phyloP scores from a whole-genome alignment of 2,113 vertebrate species.

The Athene cunicularia region DNA sequence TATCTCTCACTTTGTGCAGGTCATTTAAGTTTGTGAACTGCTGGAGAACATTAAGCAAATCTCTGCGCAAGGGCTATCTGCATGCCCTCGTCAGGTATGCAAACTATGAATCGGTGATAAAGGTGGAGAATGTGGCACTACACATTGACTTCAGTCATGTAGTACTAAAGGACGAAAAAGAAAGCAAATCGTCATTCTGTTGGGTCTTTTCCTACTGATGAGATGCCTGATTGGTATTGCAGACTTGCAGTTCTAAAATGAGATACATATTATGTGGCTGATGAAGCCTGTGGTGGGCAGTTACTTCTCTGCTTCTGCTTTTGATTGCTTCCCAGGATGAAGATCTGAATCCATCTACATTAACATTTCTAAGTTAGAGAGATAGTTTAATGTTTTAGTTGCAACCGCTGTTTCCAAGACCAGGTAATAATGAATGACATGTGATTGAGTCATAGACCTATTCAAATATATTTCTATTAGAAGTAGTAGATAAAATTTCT shows the following conservation, averaged over 20 bases:
- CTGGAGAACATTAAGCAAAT: not conserved
- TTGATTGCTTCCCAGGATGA: not conserved
- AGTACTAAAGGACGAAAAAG: not conserved
- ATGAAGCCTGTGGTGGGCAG: not conserved
- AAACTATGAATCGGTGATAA: not conserved
- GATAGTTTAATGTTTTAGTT: not conserved
- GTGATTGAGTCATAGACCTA: not conserved
- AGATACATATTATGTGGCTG: not conserved
- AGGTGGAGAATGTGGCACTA: not conserved
- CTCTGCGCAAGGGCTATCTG: not conserved
- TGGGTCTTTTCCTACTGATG: not conserved
- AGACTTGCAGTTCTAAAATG: not conserved
- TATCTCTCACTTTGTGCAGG: not conserved
- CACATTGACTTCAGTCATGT: rapidly evolving
- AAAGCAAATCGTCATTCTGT: not conserved
- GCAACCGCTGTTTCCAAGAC: not conserved
- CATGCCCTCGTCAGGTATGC: not conserved
- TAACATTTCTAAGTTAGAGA: not conserved
- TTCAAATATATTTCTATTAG: not conserved
- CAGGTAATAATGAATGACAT: not conserved
- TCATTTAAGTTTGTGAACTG: not conserved
- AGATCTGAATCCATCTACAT: not conserved
- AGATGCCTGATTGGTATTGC: not conserved
- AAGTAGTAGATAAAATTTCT: not conserved
- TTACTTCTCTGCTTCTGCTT: not conserved